Base-by-base conservation (phyloP, 2,797 vertebrate species). In the Sciaenops ocellatus region DNA sequence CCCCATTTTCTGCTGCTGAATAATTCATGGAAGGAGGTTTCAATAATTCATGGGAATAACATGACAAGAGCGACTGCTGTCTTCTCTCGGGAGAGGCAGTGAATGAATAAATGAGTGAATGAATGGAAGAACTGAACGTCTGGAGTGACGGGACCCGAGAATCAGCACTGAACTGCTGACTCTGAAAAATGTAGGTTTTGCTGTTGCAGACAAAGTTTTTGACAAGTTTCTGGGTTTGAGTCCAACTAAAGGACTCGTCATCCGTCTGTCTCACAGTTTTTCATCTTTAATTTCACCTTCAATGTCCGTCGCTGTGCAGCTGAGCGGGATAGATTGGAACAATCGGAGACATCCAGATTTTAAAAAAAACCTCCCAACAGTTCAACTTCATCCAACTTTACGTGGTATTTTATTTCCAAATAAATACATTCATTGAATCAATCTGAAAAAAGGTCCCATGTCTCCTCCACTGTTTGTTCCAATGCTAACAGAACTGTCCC, bases 1-100 rank as follows among this genome's bases (percentile, higher is more conserved):
- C 83, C 51, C 50, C 78, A 79, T 90, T 85, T 85, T 90, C 87
- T 80, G 79, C 78, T 73, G 61, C 65, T 95, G 84, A 92, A 94
- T 94, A 84, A 95, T 95, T 93, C 82, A 95, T 78, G 64, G 18
- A 56, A 41, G 79, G 78, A 79, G 76, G 71, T 85, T 92, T 95
- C 55, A 94, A 95, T 96, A 91, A 95, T 96, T 93, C 86, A 95
- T 80, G 77, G 82, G 80, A 90, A 94, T 94, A 90, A 94, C 91
- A 93, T 90, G 85, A 92, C 92, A 84, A 51, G 77, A 82, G 90
- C 71, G 76, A 82, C 87, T 79, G 80, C 87, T 79, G 90, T 87
- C 82, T 76, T 69, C 89, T 85, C 80, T 42, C 76, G 80, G 82
- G 88, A 80, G 72, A 56, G 50, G 50, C 52, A 6, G 62, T 54